A percentile compares a stretch with the other conserved stretches of the same genome.
phyloP scores from a whole-genome alignment of 2,888 invertebrate species.

The Chouioia cunea region DNA sequence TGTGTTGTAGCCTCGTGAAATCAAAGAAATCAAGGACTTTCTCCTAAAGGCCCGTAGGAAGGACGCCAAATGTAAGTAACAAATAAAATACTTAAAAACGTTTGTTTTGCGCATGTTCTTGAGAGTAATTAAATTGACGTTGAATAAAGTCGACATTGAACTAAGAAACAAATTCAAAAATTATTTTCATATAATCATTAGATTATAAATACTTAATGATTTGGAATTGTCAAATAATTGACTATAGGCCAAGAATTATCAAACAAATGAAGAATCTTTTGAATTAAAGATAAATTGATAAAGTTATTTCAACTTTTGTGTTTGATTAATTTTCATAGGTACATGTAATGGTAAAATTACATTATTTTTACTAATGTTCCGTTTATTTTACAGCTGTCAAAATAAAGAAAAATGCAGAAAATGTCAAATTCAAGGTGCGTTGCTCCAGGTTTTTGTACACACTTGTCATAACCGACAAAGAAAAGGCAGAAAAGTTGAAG shows the following conservation, averaged over 20 bases:
- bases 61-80: conserved; percentile 90
- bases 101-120: neutral
- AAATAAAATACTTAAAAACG: neutral
- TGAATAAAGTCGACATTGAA: neutral
- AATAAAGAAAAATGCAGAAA: conserved; percentile 98
- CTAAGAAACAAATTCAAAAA: neutral
- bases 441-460: conserved; percentile 98
- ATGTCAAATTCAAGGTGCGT: conserved; percentile 98
- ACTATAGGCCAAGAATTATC: too few species aligned
- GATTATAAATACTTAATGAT: neutral
- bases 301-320: neutral
- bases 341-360: too few species aligned
- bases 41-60: conserved; percentile 96
- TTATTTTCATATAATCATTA: conserved; percentile 2
- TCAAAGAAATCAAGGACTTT: conserved; percentile 99
- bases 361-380: conserved; percentile 8
- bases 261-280: too few species aligned
- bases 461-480: conserved; percentile 96
- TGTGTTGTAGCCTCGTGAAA: conserved; percentile 89
- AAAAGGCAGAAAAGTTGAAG: conserved; percentile 99
- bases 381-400: conserved; percentile 91
- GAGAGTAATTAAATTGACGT: neutral
- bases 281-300: too few species aligned
- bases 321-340: too few species aligned
- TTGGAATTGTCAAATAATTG: neutral